Evolutionary conservation across 2,888 invertebrate genomes (phyloP).

Genomic region (Drosophila peninsularis): DNA sequence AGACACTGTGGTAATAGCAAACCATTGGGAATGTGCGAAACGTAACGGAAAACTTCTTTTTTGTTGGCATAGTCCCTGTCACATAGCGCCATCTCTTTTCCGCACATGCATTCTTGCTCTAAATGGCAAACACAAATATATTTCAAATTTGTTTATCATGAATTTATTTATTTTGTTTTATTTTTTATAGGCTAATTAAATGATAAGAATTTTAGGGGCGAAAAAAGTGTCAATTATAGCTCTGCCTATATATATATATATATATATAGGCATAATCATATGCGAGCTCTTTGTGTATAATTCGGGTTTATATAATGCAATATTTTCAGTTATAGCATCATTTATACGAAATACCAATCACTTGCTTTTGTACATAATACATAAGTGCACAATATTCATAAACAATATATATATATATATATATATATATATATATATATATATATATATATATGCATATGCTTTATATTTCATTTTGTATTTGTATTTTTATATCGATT

Average conservation of each 20-base stretch:
- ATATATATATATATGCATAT: conserved; percentile 12
- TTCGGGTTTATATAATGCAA: conserved; percentile 7
- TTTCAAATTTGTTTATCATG: conserved; percentile 33
- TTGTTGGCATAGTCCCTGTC: too few relatives aligned
- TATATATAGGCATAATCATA: conserved; percentile 18
- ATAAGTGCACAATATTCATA: conserved; percentile 33
- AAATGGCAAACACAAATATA: not conserved
- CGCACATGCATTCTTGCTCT: too few relatives aligned
- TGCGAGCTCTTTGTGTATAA: conserved; percentile 35
- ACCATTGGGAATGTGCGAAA: too few relatives aligned
- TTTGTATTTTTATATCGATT: conserved; percentile 21
- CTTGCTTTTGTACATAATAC: conserved; percentile 60
- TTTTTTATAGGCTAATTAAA: conserved; percentile 46
- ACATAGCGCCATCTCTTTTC: too few relatives aligned
- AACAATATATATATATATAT: conserved; percentile 17
- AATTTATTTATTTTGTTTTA: conserved; percentile 42
- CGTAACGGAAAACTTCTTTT: too few relatives aligned
- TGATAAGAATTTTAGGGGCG: conserved; percentile 29
- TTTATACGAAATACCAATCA: conserved; percentile 37
- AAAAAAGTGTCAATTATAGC: conserved; percentile 21
- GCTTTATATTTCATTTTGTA: conserved; percentile 27
- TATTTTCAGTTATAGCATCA: not conserved
- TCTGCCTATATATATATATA: conserved; percentile 18
- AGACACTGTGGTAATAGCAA: too few relatives aligned
- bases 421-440: conserved; percentile 13